Evolutionary conservation across 1,140 invertebrate genomes (phyloP).

Genomic region (Parasteatoda tepidariorum): DNA sequence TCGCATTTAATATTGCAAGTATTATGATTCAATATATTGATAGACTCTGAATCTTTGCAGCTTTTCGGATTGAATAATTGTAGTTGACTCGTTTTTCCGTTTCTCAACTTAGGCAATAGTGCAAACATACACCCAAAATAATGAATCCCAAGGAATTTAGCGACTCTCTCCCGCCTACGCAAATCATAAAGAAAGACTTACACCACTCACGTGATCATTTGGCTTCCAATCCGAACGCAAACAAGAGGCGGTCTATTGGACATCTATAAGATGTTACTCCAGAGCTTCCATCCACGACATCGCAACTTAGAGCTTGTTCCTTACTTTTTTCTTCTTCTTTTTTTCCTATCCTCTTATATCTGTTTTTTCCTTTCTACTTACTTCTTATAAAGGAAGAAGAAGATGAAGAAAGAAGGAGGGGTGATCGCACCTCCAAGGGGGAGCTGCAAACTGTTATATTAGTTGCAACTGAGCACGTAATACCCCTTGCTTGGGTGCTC

Average conservation of each 20-base stretch:
- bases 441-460: constrained; percentile 24
- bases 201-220: not conserved
- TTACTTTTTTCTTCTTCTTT: not conserved
- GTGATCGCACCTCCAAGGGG: not conserved
- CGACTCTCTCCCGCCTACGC: no score
- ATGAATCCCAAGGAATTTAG: no score
- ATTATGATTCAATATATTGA: no score
- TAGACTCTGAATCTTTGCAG: no score
- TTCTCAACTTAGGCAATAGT: no score
- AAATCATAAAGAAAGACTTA: not conserved
- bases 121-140: no score
- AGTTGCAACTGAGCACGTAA: constrained; percentile 19
- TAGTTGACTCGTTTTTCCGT: no score
- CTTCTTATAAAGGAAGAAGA: not conserved
- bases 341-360: not conserved
- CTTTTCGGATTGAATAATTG: no score
- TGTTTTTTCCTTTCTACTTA: not conserved
- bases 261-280: constrained; percentile 27
- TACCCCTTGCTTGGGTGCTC: not conserved
- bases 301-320: not conserved
- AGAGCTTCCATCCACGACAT: constrained; percentile 1
- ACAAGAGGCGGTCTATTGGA: constrained; percentile 36
- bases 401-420: not conserved
- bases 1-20: no score
- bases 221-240: not conserved